These are phyloP conservation scores for Lagodon rhomboides DNA, from an alignment of 2,797 vertebrate species.

Conservation along the genomic window DNA sequence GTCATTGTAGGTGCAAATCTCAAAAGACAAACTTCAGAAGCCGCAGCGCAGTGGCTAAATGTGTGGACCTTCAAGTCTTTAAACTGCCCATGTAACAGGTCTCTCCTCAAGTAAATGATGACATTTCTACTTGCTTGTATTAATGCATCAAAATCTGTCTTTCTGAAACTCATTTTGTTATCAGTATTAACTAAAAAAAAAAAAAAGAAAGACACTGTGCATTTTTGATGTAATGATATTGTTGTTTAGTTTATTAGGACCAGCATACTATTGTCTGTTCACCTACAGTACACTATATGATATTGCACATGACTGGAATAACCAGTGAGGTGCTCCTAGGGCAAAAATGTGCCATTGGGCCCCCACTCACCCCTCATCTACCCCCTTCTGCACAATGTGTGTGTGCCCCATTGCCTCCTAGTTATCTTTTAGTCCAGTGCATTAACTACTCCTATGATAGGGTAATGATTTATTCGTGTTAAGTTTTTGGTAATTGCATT, in stretches of 20 bases:
- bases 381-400: neutral
- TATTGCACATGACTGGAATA: neutral
- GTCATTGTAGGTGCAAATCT: slow-evolving; percentile 69
- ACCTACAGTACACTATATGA: neutral
- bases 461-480: neutral
- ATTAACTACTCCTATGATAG: neutral
- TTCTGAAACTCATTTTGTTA: slow-evolving; percentile 2
- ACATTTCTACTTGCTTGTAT: neutral
- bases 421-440: neutral
- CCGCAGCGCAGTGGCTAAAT: slow-evolving; percentile 56
- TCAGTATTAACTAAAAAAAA: neutral
- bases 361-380: neutral
- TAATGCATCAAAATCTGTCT: neutral
- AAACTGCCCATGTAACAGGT: slow-evolving; percentile 33
- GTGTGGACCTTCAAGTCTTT: slow-evolving; percentile 34
- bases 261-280: neutral
- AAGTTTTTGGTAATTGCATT: neutral
- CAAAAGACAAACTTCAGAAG: slow-evolving; percentile 56
- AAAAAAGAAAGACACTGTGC: no score
- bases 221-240: slow-evolving; percentile 2
- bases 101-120: neutral
- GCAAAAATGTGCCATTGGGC: neutral
- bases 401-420: neutral
- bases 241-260: neutral
- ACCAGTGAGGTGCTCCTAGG: neutral